Evolutionary conservation across 1,140 invertebrate species (phyloP), one percentile per base, ranked within the genome.

Genomic region (Harlomillsia oculata): DNA sequence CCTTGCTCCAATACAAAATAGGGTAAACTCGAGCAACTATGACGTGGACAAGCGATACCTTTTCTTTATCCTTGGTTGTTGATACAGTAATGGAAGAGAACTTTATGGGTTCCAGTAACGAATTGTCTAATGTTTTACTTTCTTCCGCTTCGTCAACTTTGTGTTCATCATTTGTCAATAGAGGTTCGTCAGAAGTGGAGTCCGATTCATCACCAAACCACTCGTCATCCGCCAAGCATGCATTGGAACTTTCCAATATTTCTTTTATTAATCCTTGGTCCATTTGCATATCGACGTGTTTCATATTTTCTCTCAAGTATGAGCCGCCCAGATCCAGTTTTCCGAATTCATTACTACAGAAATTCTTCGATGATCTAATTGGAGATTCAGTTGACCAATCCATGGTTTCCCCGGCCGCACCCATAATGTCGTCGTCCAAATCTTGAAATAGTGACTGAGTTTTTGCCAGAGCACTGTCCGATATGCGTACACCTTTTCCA

Each of bases 161-260:
- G 29, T 55, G 50, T 49, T 56, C 37, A 58, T 53, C 56, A 56
- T 49, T 61, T 55, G 43, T 59, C 25, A 50, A 62, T 54, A 59
- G 52, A 61, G 16, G 37, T 40, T 45, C 48, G n/a, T n/a, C n/a
- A n/a, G n/a, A n/a, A n/a, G n/a, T n/a, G n/a, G n/a, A n/a, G n/a
- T n/a, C n/a, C n/a, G n/a, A n/a, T n/a, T n/a, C n/a, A n/a, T n/a
- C n/a, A n/a, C n/a, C n/a, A n/a, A n/a, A n/a, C n/a, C n/a, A n/a
- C n/a, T 63, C 65, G 50, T 68, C 68, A 53, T 72, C 67, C 2
- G 59, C 67, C 14, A 70, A 36, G 5, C 70, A 44, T 11, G 66
- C 69, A 20, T 20, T 59, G 2, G 57, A 51, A 50, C 62, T 66
- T 8, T 64, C 68, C 11, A 25, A 30, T 13, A 69, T 50, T 61